Conservation (phyloP, 2,888 invertebrate species). For the Formica aserva region DNA sequence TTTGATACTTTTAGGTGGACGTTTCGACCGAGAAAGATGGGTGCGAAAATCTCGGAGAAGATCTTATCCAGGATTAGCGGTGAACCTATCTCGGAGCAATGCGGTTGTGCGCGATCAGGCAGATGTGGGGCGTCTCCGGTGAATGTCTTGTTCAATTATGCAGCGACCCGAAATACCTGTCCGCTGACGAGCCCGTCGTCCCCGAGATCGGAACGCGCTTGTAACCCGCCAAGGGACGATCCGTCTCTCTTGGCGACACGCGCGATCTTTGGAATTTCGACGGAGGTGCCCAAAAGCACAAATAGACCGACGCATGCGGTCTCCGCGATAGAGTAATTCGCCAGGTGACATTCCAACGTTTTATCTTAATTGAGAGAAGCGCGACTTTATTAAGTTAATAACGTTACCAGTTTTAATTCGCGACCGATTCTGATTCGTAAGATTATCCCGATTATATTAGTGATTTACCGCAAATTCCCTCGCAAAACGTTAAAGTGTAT, state of each 20-base stretch:
- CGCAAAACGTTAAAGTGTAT: neutral
- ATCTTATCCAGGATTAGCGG: conserved; percentile 18
- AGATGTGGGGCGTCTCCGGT: conserved; percentile 27
- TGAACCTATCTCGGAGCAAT: conserved; percentile 17
- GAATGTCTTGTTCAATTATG: conserved; percentile 64
- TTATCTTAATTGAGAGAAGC: conserved; percentile 20
- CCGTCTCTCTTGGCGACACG: conserved; percentile 37
- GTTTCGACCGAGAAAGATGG: neutral
- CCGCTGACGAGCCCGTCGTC: conserved; percentile 44
- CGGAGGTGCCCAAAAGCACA: conserved; percentile 25
- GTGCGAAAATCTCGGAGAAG: neutral
- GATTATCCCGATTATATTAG: neutral
- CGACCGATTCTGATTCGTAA: neutral
- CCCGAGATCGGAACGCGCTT: conserved; percentile 36
- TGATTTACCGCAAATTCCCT: neutral
- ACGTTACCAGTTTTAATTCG: neutral
- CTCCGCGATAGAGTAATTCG: conserved; percentile 12
- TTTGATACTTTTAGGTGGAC: neutral
- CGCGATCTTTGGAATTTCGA: conserved; percentile 42
- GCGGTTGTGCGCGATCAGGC: conserved; percentile 21
- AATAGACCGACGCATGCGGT: conserved; percentile 12
- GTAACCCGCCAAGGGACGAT: conserved; percentile 34
- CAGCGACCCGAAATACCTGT: conserved; percentile 58
- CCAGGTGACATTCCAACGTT: conserved; percentile 11
- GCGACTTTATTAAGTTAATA: neutral